Evolutionary conservation across 2,888 invertebrate species (phyloP).

Genomic region (Reticulitermes lucifugus): DNA sequence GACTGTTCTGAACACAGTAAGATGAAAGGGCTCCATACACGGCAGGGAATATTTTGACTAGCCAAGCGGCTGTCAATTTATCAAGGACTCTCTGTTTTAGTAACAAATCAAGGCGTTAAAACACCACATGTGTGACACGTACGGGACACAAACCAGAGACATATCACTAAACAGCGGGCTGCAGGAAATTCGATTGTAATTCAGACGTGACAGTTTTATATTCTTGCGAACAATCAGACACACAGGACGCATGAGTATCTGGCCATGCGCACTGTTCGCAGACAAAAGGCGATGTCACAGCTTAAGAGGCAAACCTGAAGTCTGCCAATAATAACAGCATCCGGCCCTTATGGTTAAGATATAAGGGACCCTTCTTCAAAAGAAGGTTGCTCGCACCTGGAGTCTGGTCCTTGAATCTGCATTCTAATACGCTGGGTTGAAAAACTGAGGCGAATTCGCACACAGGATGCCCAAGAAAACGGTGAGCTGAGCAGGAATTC

Average conservation of each 20-base stretch:
- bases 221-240: too few relatives aligned
- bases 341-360: constrained; percentile 8
- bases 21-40: too few relatives aligned
- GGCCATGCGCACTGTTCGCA: background rate
- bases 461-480: too few relatives aligned
- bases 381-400: background rate
- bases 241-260: too few relatives aligned
- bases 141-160: background rate
- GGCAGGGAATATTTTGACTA: background rate
- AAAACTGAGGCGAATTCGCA: too few relatives aligned
- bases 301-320: background rate
- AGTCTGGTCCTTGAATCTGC: background rate
- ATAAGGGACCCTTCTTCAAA: background rate
- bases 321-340: constrained; percentile 16
- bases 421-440: too few relatives aligned
- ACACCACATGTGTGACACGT: background rate
- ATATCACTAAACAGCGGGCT: background rate
- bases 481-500: too few relatives aligned
- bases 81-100: too few relatives aligned
- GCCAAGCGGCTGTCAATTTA: background rate
- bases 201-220: too few relatives aligned
- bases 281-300: background rate
- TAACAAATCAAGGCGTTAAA: too few relatives aligned
- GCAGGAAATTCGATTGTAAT: background rate
- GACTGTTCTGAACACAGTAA: too few relatives aligned